Evolutionary conservation across 2,888 invertebrate species (phyloP).

Genomic region (Heliconius sara): DNA sequence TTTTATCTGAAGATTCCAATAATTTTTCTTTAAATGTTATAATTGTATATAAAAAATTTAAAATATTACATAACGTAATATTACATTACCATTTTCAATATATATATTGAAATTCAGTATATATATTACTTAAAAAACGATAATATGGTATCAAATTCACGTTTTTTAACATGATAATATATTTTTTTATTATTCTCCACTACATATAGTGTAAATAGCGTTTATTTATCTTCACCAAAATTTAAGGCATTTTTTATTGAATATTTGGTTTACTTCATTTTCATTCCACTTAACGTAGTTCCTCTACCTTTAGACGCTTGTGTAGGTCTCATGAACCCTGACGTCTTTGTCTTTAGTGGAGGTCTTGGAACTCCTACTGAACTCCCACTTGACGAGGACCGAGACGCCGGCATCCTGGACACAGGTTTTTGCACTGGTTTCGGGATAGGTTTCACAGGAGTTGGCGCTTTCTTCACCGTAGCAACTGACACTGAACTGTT

Average conservation of each 20-base stretch:
- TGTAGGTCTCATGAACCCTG: conserved; percentile 94
- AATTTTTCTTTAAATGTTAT: conserved; percentile 54
- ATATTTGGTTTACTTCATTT: conserved; percentile 61
- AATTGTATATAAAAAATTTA: conserved; percentile 40
- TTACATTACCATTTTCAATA: conserved; percentile 41
- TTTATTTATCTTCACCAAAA: not conserved
- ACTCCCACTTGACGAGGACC: conserved; percentile 78
- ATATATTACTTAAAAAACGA: conserved; percentile 7
- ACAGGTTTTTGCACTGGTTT: conserved; percentile 79
- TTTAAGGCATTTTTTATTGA: conserved; percentile 8
- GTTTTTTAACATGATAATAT: not conserved
- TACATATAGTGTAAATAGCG: not conserved
- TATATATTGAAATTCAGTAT: too few species aligned
- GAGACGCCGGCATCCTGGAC: conserved; percentile 75
- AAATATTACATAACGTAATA: conserved; percentile 51
- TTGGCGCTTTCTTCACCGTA: conserved; percentile 89
- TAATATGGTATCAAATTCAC: not conserved
- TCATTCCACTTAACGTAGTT: conserved; percentile 59
- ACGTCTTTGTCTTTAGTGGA: conserved; percentile 74
- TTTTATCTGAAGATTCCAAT: conserved; percentile 80
- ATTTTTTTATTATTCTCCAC: not conserved
- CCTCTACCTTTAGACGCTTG: conserved; percentile 91
- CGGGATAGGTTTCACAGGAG: conserved; percentile 70
- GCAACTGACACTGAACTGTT: conserved; percentile 92
- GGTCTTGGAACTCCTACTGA: conserved; percentile 79